Base-by-base conservation (phyloP, 2,888 invertebrate genomes). In the Sminthurides aquaticus region DNA sequence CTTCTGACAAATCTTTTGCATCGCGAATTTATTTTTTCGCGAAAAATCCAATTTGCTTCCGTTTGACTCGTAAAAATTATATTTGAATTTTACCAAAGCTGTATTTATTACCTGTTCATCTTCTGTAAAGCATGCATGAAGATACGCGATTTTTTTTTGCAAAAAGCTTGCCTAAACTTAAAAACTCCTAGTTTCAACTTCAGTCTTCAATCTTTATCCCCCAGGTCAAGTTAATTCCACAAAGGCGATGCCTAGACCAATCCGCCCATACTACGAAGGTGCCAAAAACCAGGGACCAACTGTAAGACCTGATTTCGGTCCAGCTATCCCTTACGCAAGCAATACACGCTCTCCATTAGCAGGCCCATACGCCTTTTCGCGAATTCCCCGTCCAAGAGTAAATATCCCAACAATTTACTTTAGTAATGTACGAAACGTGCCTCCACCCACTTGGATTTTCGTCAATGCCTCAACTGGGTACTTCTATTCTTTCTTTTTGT, bases 311-410 rank as follows among this genome's bases (percentile, higher is more conserved):
- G 74, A 74, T 61, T 66, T 80, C 72, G 83, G 83, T 71, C 82
- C 82, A 59, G 79, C 81, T 59, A 79, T 80, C 69, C 73, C 69
- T 29, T 72, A 75, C 57, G 54, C 48, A 60, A 70, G 66, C n/a
- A 67, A 71, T 8, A 76, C 75, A 0, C 82, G 90, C 71, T 88
- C 91, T 18, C 91, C 92, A 18, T 80, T 88, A 74, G 91, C 91
- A 22, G 93, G 92, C 28, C 92, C 91, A 29, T 93, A 90, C 78
- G 92, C 92, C 64, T 93, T 92, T 82, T 91, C 91, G 76, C 84
- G 90, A 64, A 86, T 91, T 72, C 93, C 92, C 43, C 83, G 87
- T 71, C 90, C 91, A 34, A 83, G 83, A 70, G 87, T 87, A 86
- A 85, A 86, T 77, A 85, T 87, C 75, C 91, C 91, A 49, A 85